Evolutionary conservation across 2,113 vertebrate species (phyloP), one percentile per base, ranked within the genome.

Genomic region (Heliornis fulica): DNA sequence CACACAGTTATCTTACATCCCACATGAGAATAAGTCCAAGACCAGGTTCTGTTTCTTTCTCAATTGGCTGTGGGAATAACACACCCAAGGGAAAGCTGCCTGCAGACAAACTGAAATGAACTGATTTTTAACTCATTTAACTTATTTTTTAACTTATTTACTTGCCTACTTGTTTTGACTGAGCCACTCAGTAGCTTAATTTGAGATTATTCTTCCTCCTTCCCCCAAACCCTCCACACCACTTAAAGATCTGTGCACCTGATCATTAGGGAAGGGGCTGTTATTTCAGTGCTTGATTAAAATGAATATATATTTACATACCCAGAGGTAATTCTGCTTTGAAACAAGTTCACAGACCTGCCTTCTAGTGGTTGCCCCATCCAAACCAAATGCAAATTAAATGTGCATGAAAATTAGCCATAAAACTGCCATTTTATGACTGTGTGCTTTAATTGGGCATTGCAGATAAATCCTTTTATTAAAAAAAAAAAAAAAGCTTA

Each of bases 381-480:
- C 65, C 81, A 92, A 84, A 92, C n/a, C 56, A 90, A 48, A 56
- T 72, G 57, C 86, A 65, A 94, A 94, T 94, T 79, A 92, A 85
- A 91, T 64, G 36, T 70, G 80, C 43, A 56, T 51, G 68, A 80
- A 85, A 78, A 91, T 45, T 46, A 83, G 36, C 77, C 86, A 70
- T 45, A 76, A 56, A 93, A 94, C 50, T 90, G 40, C 38, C 88
- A 25, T 69, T 80, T 91, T 88, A 48, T 63, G 53, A 80, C 43
- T 25, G 25, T 54, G 20, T 63, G 43, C 71, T 97, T 86, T 93
- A 95, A 89, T 86, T 87, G 60, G 61, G 92, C 86, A 32, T 34
- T 48, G 54, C 43, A 88, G 83, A 97, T 89, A 96, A 95, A 95
- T 91, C 46, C 38, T 93, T 83, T 90, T 85, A 19, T 46, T 46